phyloP scores from a whole-genome alignment of 2,797 vertebrate species.

The Labeo calbasu region DNA sequence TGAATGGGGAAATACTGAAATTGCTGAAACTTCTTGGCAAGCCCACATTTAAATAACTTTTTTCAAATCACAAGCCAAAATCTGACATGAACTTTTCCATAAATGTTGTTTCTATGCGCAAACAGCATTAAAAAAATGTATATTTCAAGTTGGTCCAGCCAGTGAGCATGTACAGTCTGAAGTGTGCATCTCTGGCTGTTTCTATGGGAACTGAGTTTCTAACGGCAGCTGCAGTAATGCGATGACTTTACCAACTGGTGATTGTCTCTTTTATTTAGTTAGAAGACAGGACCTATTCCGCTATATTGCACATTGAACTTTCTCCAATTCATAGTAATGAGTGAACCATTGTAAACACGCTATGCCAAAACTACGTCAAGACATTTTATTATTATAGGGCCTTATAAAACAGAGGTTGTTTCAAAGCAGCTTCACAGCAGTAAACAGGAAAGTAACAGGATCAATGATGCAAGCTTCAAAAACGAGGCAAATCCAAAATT shows the following conservation, averaged over 20 bases:
- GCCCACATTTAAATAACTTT: neutral
- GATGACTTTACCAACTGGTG: neutral
- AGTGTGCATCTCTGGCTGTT: neutral
- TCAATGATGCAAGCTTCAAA: neutral
- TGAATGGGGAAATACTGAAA: neutral
- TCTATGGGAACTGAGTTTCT: constrained; percentile 6
- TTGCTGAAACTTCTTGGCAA: neutral
- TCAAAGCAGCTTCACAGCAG: neutral
- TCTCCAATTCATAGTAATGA: neutral
- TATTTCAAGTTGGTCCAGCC: neutral
- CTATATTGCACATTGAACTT: neutral
- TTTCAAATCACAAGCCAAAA: neutral
- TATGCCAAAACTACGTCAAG: neutral
- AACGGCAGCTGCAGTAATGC: neutral
- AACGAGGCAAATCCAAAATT: neutral
- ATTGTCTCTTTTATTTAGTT: neutral
- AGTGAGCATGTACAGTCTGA: neutral
- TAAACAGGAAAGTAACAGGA: neutral
- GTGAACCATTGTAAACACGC: neutral
- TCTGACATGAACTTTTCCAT: neutral
- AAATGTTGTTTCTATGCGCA: neutral
- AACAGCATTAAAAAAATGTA: neutral
- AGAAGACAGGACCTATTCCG: neutral
- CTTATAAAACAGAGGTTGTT: neutral
- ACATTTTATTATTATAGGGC: neutral